Evolutionary conservation across 1,140 invertebrate species (phyloP), one percentile per base, ranked within the genome.

Genomic region (Danaus plexippus): DNA sequence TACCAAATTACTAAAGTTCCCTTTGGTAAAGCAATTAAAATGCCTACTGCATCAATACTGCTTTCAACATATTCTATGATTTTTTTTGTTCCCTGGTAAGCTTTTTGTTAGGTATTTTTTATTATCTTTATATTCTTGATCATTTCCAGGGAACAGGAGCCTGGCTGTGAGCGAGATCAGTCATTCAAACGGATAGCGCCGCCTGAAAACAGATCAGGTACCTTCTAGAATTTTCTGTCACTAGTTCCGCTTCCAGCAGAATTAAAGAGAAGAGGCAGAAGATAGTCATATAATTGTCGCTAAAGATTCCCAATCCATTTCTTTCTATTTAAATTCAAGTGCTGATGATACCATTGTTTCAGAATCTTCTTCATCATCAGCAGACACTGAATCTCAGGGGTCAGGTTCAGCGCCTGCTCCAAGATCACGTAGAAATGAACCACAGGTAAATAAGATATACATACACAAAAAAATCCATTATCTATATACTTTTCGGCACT

Each of bases 341-440:
- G 22, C 7, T 32, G 22, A 6, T 32, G 22, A 32, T 32, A 6
- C 22, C 15, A 4, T 63, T 11, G 7, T 68, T 70, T 6, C 70
- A 82, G 80, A 81, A 11, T 85, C 81, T 0, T 80, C 80, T 0
- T 77, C 82, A n/a, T 83, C 82, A 11, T 85, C 80, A 48, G 82
- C 78, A 22, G 78, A 83, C 65, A 85, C 82, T 42, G 73, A 67
- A 11, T 83, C 80, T 9, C 80, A 85, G 55, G 81, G 81, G 7
- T 85, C 81, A 1, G 77, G 75, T 8, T 77, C 77, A 22, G 72
- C 67, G 67, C 48, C 73, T 43, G 53, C 60, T 59, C 54, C 62
- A 8, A 60, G 59, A 32, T 51, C 57, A 13, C 63, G 64, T 9
- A 66, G 77, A 60, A 62, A 85, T 85, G 81, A 81, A 54, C 81